Evolutionary conservation across 2,113 vertebrate genomes (phyloP).

Genomic region (Nesogale talazaci): DNA sequence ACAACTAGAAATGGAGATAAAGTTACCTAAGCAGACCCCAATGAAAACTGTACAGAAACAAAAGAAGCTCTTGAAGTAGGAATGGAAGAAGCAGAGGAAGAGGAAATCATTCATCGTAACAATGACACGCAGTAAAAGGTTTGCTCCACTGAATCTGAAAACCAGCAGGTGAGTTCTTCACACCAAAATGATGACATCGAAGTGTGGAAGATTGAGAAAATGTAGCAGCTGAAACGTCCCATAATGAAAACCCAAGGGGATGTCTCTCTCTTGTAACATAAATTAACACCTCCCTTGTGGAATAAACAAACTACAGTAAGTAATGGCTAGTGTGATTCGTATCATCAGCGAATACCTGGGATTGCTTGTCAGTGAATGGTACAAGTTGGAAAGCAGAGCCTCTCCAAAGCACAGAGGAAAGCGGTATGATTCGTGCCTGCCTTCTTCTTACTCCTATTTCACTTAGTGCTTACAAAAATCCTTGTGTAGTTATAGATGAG

Average conservation of each 20-base stretch:
- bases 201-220: background rate
- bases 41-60: constrained; percentile 22
- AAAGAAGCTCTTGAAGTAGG: background rate
- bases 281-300: constrained; percentile 15
- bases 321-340: background rate
- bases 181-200: background rate
- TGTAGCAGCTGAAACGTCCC: background rate
- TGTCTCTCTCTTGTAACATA: constrained; percentile 17
- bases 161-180: constrained; percentile 13
- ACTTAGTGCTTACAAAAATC: background rate
- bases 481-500: background rate
- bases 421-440: background rate
- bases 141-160: constrained; percentile 14
- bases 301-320: constrained; percentile 12
- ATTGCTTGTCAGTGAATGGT: background rate
- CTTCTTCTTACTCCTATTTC: background rate
- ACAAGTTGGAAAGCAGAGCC: too few relatives aligned
- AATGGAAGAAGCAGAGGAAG: background rate
- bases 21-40: constrained; percentile 11
- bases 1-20: constrained; percentile 29
- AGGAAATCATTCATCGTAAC: background rate
- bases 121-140: background rate
- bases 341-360: background rate
- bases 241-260: constrained; percentile 5
- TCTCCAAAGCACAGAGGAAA: background rate